Conservation (phyloP, 2,888 invertebrate species). For the Coecobrya sp. region DNA sequence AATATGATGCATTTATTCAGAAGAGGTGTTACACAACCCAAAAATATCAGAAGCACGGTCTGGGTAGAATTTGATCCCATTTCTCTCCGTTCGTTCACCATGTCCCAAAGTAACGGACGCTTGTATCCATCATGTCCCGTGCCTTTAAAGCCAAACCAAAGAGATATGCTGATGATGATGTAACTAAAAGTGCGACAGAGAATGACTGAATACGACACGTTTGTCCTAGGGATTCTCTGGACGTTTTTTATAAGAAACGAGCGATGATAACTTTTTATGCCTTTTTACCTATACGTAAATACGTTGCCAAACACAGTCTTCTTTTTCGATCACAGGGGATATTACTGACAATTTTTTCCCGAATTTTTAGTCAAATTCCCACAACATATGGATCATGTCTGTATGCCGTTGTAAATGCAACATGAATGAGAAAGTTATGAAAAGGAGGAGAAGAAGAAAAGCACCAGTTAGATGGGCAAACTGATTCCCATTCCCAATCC, state of each 20-base stretch:
- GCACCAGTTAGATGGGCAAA: conserved; percentile 5
- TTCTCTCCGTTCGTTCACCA: neutral
- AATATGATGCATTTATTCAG: conserved; percentile 78
- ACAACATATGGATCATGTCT: neutral
- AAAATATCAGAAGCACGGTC: conserved; percentile 23
- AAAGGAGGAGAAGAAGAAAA: neutral
- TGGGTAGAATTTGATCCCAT: conserved; percentile 60
- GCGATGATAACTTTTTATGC: conserved; percentile 34
- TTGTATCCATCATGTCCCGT: neutral
- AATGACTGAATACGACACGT: conserved; percentile 40
- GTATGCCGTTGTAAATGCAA: neutral
- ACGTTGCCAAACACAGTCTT: neutral
- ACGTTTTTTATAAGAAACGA: neutral
- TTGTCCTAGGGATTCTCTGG: neutral
- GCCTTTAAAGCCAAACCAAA: neutral
- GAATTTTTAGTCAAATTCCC: neutral
- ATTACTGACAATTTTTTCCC: conserved; percentile 43
- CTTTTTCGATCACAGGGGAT: conserved; percentile 48
- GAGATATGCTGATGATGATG: neutral
- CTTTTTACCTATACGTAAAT: neutral
- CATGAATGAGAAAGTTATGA: conserved; percentile 38
- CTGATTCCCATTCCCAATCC: conserved; percentile 16
- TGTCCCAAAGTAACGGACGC: neutral
- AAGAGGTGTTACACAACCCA: conserved; percentile 51
- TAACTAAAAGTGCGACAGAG: conserved; percentile 27